Evolutionary conservation across 2,113 vertebrate genomes (phyloP).

Genomic region (Trachemys scripta): DNA sequence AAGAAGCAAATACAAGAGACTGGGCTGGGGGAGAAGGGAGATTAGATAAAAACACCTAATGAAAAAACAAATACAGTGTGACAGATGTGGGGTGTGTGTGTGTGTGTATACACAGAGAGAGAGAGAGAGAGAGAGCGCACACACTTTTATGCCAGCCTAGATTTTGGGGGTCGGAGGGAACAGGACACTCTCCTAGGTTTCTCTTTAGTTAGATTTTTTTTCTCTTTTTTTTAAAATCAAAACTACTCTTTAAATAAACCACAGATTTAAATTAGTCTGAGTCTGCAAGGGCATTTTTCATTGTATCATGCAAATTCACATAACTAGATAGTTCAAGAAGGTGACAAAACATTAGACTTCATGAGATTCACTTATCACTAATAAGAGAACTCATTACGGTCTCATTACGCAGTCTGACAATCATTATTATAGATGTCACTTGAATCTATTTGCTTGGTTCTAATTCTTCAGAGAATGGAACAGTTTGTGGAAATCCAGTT

Average conservation of each 20-base stretch:
- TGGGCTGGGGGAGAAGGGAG: background rate
- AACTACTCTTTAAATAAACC: background rate
- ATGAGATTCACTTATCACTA: background rate
- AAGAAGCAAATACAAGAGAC: background rate
- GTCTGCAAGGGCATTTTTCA: background rate
- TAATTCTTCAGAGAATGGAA: background rate
- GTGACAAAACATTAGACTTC: background rate
- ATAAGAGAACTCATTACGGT: background rate
- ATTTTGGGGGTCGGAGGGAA: background rate
- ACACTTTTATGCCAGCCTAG: background rate
- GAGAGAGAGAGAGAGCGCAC: background rate
- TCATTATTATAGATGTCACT: background rate
- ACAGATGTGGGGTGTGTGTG: no score
- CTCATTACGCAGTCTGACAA: background rate
- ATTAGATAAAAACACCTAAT: background rate
- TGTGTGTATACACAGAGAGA: background rate
- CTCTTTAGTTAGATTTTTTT: background rate
- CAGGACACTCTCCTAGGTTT: background rate
- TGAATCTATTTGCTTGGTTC: background rate
- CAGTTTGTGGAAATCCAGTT: background rate
- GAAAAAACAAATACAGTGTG: background rate
- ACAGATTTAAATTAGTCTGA: background rate
- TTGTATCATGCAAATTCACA: background rate
- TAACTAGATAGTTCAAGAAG: background rate
- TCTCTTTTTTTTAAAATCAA: background rate